Evolutionary conservation across 2,113 vertebrate species (phyloP).

Genomic region (Cololabis saira): DNA sequence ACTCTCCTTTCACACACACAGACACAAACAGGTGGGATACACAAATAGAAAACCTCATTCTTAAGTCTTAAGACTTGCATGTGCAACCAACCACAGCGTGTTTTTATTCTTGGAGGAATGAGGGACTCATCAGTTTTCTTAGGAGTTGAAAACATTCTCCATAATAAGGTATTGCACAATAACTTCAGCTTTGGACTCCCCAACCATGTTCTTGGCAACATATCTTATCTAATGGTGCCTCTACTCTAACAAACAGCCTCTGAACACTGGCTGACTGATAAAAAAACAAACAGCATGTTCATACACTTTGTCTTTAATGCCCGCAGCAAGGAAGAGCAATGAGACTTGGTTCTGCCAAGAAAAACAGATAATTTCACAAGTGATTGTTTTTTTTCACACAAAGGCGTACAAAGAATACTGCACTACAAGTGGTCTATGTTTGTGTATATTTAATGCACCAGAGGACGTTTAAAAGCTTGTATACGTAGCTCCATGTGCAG

Average conservation of each 20-base stretch:
- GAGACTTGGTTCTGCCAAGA: not conserved
- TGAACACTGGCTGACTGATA: constrained; percentile 14
- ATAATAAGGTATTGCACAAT: constrained; percentile 50
- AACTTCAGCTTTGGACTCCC: constrained; percentile 21
- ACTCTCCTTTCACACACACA: constrained; percentile 1
- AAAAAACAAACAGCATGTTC: constrained; percentile 47
- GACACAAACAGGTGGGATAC: not conserved
- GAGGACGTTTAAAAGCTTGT: constrained; percentile 18
- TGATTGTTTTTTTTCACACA: not conserved
- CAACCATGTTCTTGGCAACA: constrained; percentile 40
- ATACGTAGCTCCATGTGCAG: constrained; percentile 3
- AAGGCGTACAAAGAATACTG: not conserved
- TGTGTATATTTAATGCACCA: constrained; percentile 19
- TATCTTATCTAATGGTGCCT: constrained; percentile 55
- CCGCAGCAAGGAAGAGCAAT: constrained; percentile 35
- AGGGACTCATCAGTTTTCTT: constrained; percentile 11
- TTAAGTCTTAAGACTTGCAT: constrained; percentile 20
- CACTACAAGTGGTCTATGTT: not conserved
- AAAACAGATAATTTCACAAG: constrained; percentile 3
- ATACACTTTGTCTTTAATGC: constrained; percentile 18
- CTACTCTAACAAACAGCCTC: constrained; percentile 35
- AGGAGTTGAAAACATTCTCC: constrained; percentile 42
- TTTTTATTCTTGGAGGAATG: constrained; percentile 39
- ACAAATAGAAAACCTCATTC: constrained; percentile 15
- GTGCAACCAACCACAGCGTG: constrained; percentile 50